These are phyloP conservation scores for Enteromius unitaeniatus DNA, from an alignment of 2,797 vertebrate species.

Conservation along the genomic window DNA sequence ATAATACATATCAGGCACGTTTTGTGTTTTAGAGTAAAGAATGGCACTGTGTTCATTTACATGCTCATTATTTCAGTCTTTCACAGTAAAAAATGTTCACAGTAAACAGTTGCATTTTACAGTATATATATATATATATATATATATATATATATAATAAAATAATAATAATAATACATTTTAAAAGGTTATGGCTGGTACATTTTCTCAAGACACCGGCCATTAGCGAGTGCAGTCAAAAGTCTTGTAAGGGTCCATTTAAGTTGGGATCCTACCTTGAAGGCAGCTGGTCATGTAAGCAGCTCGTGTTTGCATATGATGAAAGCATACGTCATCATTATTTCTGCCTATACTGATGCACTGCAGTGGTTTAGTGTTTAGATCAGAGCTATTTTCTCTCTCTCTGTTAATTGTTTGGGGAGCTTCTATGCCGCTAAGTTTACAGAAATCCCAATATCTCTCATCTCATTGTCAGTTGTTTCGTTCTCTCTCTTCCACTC, in stretches of 20 bases:
- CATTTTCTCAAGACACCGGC: not conserved
- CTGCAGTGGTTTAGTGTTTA: conserved; percentile 14
- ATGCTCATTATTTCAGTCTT: not conserved
- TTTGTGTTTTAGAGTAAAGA: not conserved
- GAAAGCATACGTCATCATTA: not conserved
- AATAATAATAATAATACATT: not conserved
- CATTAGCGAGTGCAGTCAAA: not conserved
- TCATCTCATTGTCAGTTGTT: conserved; percentile 32
- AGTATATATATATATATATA: not conserved
- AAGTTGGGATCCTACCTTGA: not conserved
- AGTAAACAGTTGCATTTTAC: not conserved
- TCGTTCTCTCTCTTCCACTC: conserved; percentile 61
- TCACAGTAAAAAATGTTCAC: not conserved
- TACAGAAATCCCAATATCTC: conserved; percentile 65
- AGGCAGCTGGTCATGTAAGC: not conserved
- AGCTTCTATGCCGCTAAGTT: conserved; percentile 58
- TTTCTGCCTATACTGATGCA: not conserved
- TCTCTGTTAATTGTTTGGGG: conserved; percentile 54
- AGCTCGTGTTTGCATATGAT: not conserved
- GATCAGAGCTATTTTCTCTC: conserved; percentile 37
- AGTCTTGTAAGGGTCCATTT: not conserved
- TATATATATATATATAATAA: not conserved
- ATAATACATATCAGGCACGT: not conserved
- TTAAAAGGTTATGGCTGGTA: not conserved
- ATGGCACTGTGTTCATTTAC: not conserved